Evolutionary conservation across 1,140 invertebrate genomes (phyloP).

Genomic region (Portunus trituberculatus): DNA sequence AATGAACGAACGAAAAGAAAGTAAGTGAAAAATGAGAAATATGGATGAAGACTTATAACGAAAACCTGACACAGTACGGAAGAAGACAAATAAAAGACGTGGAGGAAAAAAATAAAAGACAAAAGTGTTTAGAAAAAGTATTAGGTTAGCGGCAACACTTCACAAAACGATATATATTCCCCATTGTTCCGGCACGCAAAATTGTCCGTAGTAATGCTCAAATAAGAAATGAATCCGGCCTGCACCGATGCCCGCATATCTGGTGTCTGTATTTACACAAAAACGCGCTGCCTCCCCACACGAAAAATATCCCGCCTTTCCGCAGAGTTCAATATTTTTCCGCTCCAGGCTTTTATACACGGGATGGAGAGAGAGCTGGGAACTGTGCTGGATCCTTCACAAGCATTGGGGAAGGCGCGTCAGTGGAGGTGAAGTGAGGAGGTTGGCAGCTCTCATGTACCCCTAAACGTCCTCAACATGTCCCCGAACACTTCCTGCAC

Average conservation of each 20-base stretch:
- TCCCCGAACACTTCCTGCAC: neutral
- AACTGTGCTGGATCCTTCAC: neutral
- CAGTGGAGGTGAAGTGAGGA: neutral
- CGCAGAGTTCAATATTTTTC: neutral
- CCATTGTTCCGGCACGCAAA: neutral
- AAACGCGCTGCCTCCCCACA: neutral
- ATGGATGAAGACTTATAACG: neutral
- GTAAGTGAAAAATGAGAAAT: neutral
- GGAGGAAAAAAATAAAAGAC: neutral
- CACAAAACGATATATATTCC: neutral
- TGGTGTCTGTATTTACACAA: neutral
- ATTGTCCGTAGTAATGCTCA: neutral
- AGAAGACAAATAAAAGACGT: neutral
- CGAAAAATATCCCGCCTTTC: conserved; percentile 7
- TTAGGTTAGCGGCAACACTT: neutral
- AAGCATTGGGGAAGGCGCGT: neutral
- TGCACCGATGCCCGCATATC: neutral
- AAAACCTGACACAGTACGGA: neutral
- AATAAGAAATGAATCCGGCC: neutral
- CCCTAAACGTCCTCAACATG: too few relatives aligned
- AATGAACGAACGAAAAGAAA: neutral
- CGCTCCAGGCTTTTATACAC: neutral
- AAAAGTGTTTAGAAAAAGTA: neutral
- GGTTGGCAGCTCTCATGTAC: too few relatives aligned
- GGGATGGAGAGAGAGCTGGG: neutral